These are phyloP conservation scores for Babylonia areolata DNA, from an alignment of 1,140 invertebrate species.

Conservation along the genomic window DNA sequence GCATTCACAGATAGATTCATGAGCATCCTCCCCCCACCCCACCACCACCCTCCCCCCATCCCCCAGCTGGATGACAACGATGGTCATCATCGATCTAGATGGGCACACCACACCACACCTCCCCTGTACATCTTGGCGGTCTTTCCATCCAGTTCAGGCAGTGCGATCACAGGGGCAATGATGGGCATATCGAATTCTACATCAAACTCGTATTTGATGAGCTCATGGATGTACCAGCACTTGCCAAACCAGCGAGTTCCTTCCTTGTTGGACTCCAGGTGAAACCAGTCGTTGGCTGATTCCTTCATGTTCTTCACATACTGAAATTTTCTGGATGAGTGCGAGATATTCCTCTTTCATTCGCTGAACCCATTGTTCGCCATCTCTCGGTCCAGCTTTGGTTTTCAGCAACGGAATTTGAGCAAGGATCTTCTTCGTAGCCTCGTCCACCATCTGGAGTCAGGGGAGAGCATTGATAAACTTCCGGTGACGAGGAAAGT, in stretches of 20 bases:
- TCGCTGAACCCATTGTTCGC: constrained; percentile 94
- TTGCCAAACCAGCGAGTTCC: constrained; percentile 96
- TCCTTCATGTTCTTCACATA: constrained; percentile 98
- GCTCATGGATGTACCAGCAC: constrained; percentile 90
- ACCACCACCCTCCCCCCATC: too few relatives aligned
- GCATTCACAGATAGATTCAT: too few relatives aligned
- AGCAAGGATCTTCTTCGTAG: constrained; percentile 91
- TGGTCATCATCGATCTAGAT: too few relatives aligned
- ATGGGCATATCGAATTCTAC: constrained; percentile 99
- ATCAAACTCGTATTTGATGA: constrained; percentile 89
- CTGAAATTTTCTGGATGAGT: constrained; percentile 92
- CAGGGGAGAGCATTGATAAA: too few relatives aligned
- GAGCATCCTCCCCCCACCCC: too few relatives aligned
- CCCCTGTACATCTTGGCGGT: constrained; percentile 99
- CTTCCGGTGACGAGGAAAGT: too few relatives aligned
- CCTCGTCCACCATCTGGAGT: constrained; percentile 97
- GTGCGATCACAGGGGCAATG: constrained; percentile 97
- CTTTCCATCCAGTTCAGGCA: constrained; percentile 98
- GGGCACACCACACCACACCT: too few relatives aligned
- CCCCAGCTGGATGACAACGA: too few relatives aligned
- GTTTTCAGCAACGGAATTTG: constrained; percentile 96
- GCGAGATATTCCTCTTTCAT: constrained; percentile 98
- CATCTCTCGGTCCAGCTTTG: constrained; percentile 96
- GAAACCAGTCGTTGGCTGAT: constrained; percentile 98
- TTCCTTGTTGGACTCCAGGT: constrained; percentile 97